Base-by-base conservation (phyloP, 1,140 invertebrate genomes). In the Megathymus violae region DNA sequence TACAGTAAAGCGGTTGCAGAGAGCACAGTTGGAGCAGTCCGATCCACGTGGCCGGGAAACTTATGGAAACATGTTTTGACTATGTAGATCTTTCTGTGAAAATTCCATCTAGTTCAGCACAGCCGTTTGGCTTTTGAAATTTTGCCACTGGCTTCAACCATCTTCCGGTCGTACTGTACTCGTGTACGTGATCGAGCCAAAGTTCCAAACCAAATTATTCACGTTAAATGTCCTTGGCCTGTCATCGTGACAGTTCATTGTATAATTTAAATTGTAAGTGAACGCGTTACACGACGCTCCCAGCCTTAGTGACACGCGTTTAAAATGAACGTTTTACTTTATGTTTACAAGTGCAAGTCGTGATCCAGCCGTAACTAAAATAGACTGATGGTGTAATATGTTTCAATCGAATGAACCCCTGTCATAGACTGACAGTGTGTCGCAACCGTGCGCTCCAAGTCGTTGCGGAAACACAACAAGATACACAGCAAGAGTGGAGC, bases 351-450 rank as follows among this genome's bases (percentile, higher is more conserved):
- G 22, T 40, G 14, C 34, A 11, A 36, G 10, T 54, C 50, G 50
- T 54, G 50, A 54, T 40, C 36, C 6, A 19, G 50, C 50, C 22
- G 22, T 54, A 40, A 54, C 50, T 17, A 25, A 40, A 54, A 54
- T 40, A 40, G 36, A 40, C 50, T 54, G 22, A 54, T 54, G 40
- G 50, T 38, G 50, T 41, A 54, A 54, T 17, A 54, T 25, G 50
- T 52, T 36, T 54, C 50, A 54, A 54, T 54, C 41, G 50, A 41
- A 54, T 36, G 16, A 50, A 19, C 38, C 11, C 46, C 27, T 48
- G 46, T n/a, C 34, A 11, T n/a, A 27, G 11, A 48, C 17, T 54
- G 50, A 54, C 25, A 25, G 17, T 22, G 36, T 13, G 34, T 52
- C 16, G 36, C 50, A 40, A 52, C 9, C 34, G 13, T 15, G 16